Percentiles rank a stretch among this genome's conserved stretches.
Conservation (phyloP, 2,797 vertebrate species). For the Lepilemur ruficaudatus region DNA sequence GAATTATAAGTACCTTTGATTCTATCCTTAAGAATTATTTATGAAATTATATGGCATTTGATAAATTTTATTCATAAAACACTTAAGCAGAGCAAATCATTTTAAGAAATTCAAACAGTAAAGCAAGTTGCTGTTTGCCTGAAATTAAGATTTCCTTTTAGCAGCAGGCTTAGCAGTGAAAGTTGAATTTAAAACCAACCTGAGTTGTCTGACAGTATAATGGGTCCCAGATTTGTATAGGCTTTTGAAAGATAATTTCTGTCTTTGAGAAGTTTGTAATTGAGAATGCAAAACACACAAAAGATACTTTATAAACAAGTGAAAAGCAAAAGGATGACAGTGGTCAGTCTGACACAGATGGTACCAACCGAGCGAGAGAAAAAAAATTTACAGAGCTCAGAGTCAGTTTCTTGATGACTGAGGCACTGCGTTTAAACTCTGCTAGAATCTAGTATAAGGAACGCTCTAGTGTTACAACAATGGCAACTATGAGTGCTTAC, state of each 20-base stretch:
- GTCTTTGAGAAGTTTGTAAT: background rate
- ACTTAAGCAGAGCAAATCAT: background rate
- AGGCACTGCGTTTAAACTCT: background rate
- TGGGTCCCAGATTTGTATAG: background rate
- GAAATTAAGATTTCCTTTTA: constrained; percentile 10
- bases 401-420: background rate
- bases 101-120: background rate
- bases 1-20: background rate
- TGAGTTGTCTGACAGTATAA: background rate
- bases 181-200: background rate
- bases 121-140: background rate
- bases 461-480: background rate
- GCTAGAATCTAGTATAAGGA: background rate
- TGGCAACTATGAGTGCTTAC: background rate
- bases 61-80: background rate
- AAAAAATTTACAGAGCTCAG: background rate
- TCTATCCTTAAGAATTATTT: background rate
- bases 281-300: background rate
- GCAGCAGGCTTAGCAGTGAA: background rate
- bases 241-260: background rate
- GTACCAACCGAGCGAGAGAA: background rate
- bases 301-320: constrained; percentile 9
- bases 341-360: background rate
- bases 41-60: background rate
- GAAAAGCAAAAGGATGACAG: background rate